These are phyloP conservation scores for Antechinus stuartii DNA, from an alignment of 2,113 vertebrate species.

Conservation along the genomic window DNA sequence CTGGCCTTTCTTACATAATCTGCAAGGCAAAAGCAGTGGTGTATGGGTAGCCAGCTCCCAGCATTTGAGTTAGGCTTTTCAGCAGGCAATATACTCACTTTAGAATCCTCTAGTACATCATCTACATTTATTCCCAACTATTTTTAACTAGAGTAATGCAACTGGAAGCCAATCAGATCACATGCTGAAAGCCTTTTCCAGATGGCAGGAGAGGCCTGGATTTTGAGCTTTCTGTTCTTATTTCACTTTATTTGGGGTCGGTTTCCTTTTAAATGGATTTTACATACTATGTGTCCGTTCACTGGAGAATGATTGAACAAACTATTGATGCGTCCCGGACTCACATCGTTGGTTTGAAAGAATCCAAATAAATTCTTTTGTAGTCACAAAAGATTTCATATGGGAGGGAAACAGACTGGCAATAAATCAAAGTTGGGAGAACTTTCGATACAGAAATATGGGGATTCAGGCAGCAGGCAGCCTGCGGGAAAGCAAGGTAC, in stretches of 20 bases:
- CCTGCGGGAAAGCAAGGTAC: too few relatives aligned
- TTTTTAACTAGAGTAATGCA: background rate
- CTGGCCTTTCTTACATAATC: background rate
- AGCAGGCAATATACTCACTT: background rate
- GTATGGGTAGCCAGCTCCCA: background rate
- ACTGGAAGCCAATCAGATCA: background rate
- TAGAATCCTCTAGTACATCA: background rate
- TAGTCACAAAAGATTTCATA: too few relatives aligned
- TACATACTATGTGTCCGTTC: background rate
- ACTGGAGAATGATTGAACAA: background rate
- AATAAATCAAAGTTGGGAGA: too few relatives aligned
- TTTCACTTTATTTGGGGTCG: background rate
- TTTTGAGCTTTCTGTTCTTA: background rate
- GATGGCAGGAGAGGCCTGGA: background rate
- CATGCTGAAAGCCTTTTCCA: background rate
- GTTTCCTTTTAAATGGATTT: background rate
- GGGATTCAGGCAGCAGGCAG: too few relatives aligned
- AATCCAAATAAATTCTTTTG: too few relatives aligned
- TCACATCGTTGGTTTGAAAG: too few relatives aligned
- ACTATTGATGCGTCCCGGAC: too few relatives aligned
- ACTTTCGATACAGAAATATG: too few relatives aligned
- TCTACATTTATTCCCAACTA: background rate
- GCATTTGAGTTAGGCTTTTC: background rate
- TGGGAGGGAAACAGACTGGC: too few relatives aligned
- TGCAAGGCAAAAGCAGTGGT: background rate